Base-by-base conservation (phyloP, 2,888 invertebrate species). In the Xestobium rufovillosum region DNA sequence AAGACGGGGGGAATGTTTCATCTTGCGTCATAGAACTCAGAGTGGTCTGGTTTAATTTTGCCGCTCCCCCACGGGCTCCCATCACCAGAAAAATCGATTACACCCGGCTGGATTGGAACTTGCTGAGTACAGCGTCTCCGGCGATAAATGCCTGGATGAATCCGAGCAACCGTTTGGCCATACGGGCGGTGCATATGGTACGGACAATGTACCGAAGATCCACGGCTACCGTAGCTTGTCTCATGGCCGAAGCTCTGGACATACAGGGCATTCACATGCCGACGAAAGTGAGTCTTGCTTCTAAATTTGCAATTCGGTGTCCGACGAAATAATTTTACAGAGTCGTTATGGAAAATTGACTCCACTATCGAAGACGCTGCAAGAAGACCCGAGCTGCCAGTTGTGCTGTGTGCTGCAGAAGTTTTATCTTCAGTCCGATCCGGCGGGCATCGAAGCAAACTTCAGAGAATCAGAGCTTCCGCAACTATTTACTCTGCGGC, bases 61-160 rank as follows among this genome's bases (percentile, higher is more conserved):
- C 96, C 3, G 95, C 96, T 1, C 95, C 96, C 0, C 95, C 95
- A 0, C 78, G 90, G 43, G 88, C 91, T 2, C 91, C 94, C 0
- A 92, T 92, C 31, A 92, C 92, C 0, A 76, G 88, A 48, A 92
- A 92, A 68, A 90, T 95, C 50, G 94, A 95, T 62, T 91, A 86
- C 55, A 94, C 94, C 0, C 83, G 92, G 52, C 69, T 92, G 53
- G 95, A 96, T 66, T 96, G 96, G 95, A 96, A 96, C 68, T 69
- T 96, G 36, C 66, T 96, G 34, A 94, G 92, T 59, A 95, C 95
- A 2, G 92, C 92, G 3, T 91, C 94, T 0, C 95, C 96, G 0
- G 91, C 94, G 0, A 95, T 96, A 51, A 92, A 92, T 58, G 94
- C 95, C 1, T 96, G 96, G 96, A 83, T 96, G 82, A 94, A 92